These are phyloP conservation scores for Cetoscarus ocellatus DNA, from an alignment of 2,797 vertebrate species.

Conservation along the genomic window DNA sequence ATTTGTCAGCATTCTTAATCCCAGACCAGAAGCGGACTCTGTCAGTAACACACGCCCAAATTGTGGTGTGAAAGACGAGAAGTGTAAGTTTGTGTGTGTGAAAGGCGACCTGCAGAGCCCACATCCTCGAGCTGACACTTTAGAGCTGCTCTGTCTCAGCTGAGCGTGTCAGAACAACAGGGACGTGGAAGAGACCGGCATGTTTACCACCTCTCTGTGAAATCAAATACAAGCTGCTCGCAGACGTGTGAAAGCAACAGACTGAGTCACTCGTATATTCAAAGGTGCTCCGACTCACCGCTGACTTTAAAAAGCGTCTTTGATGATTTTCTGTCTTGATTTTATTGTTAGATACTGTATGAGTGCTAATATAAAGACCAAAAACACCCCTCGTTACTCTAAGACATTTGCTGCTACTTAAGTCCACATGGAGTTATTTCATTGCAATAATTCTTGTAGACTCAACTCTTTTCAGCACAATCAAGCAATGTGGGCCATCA, in stretches of 20 bases:
- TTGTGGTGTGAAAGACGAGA: conserved; percentile 73
- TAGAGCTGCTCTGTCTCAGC: conserved; percentile 78
- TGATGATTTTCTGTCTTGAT: conserved; percentile 20
- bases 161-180: conserved; percentile 81
- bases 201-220: conserved; percentile 83
- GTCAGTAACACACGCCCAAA: conserved; percentile 62
- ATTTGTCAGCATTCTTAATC: conserved; percentile 27
- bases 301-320: conserved; percentile 8
- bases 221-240: conserved; percentile 84
- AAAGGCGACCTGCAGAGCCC: conserved; percentile 80
- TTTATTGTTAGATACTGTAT: neutral
- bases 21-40: conserved; percentile 33
- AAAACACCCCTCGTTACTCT: too few relatives aligned
- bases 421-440: too few relatives aligned
- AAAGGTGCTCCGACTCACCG: conserved; percentile 44
- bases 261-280: conserved; percentile 71
- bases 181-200: conserved; percentile 81
- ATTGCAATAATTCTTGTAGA: too few relatives aligned
- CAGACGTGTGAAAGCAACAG: conserved; percentile 69
- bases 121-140: conserved; percentile 81
- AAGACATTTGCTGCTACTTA: too few relatives aligned
- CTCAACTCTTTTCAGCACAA: too few relatives aligned
- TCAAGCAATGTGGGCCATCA: too few relatives aligned
- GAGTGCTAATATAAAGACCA: neutral
- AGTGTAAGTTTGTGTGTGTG: conserved; percentile 73